Conservation (phyloP, 2,113 vertebrate genomes). For the Archilochus colubris region DNA sequence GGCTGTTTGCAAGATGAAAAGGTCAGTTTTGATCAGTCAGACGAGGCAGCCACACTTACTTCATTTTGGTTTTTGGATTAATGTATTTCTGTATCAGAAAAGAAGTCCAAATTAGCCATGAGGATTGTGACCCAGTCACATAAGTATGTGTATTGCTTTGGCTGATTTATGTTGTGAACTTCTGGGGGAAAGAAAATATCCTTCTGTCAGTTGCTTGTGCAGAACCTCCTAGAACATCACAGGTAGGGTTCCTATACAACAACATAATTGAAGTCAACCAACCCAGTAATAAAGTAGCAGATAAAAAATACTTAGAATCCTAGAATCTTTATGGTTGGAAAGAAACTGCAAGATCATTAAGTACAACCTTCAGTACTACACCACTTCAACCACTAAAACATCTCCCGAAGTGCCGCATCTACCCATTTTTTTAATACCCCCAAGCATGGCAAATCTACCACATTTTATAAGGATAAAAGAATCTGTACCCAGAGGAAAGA, state of each 20-base stretch:
- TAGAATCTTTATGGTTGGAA: no score
- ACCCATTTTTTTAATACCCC: no score
- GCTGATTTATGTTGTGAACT: not conserved
- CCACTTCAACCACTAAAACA: no score
- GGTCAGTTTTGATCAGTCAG: not conserved
- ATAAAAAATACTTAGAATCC: no score
- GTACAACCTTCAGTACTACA: no score
- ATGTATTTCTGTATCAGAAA: not conserved
- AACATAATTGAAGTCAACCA: not conserved
- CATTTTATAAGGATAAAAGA: not conserved
- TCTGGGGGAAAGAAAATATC: not conserved
- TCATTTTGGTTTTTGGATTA: not conserved
- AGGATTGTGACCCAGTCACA: not conserved
- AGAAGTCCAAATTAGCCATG: not conserved
- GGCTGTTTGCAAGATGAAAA: not conserved
- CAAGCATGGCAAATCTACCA: no score
- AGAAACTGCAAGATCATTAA: no score
- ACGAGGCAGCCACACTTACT: not conserved
- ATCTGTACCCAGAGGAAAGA: not conserved
- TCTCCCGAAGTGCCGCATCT: no score
- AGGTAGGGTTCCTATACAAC: not conserved
- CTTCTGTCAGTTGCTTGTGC: not conserved
- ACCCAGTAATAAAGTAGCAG: not conserved
- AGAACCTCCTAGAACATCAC: not conserved
- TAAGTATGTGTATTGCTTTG: not conserved